Evolutionary conservation across 2,797 vertebrate species (phyloP).

Genomic region (Channa striata): DNA sequence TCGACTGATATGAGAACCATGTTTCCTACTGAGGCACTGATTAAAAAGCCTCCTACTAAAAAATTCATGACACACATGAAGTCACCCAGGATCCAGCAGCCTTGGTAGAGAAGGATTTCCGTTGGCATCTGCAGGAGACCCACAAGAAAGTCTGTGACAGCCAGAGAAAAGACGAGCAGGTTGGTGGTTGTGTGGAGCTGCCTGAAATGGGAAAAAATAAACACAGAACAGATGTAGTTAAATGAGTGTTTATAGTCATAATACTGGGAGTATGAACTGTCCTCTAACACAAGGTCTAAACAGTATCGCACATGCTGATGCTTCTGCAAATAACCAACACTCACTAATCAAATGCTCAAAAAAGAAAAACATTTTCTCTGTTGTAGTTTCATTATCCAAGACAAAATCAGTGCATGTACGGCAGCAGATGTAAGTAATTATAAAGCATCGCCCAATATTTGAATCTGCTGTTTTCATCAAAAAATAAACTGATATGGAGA

Average conservation of each 20-base stretch:
- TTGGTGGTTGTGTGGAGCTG: slow-evolving; percentile 30
- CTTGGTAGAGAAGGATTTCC: neutral
- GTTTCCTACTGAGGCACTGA: slow-evolving; percentile 8
- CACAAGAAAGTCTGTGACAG: slow-evolving; percentile 26
- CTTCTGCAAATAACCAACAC: no score
- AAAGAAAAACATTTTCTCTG: neutral
- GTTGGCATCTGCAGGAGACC: slow-evolving; percentile 24
- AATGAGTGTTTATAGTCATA: no score
- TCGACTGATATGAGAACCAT: slow-evolving; percentile 26
- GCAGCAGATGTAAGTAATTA: no score
- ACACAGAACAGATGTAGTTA: neutral
- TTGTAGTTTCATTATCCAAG: neutral
- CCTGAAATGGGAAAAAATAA: slow-evolving; percentile 1
- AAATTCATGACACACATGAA: neutral
- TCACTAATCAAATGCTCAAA: no score
- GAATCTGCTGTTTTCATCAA: no score
- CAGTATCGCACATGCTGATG: no score
- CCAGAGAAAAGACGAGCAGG: slow-evolving; percentile 28
- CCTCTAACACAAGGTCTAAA: no score
- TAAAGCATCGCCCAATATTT: no score
- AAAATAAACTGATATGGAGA: no score
- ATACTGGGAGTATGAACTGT: neutral
- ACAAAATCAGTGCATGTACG: neutral
- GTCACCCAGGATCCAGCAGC: slow-evolving; percentile 30
- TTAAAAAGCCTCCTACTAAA: neutral